Evolutionary conservation across 1,140 invertebrate species (phyloP), one percentile per base, ranked within the genome.

Genomic region (Drosophila bipectinata): DNA sequence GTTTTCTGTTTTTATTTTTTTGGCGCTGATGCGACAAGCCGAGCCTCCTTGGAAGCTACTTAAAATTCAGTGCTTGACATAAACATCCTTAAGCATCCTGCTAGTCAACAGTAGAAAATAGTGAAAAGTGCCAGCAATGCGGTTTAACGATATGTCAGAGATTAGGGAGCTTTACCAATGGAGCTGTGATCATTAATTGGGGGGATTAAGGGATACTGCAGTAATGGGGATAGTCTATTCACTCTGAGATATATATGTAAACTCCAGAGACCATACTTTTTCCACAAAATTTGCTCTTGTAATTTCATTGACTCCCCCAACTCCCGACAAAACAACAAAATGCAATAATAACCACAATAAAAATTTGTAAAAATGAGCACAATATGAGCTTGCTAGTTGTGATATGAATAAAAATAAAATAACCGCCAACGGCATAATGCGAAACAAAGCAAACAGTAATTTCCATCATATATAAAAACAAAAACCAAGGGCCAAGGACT

Each of bases 141-240:
- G 78, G 78, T 85, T 88, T 85, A 87, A 85, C 82, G 78, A 88
- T 85, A 85, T 88, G 82, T 87, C 82, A 79, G 82, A 85, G 82
- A 85, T 85, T 85, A 85, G 64, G 14, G 51, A 64, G 62, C 66
- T 48, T 69, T 63, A 47, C 66, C 57, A 78, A 66, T 55, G 73
- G 51, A 59, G 68, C 64, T 49, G 63, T 37, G 68, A 56, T 74
- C 82, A 87, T 82, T 85, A 87, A 85, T 87, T 87, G 66, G 24
- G 61, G 72, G 55, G 53, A 76, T 76, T 76, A 60, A 15, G 39
- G 39, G 39, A 15, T 21, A 37, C 12, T 18, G 10, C n/a, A 18
- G 9, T 4, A 9, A 28, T 28, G 26, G 26, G 6, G 6, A 1
- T 6, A 28, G 26, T 28, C 26, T 28, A 28, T 28, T 6, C 5